These are phyloP conservation scores for Lutjanus argentimaculatus DNA, from an alignment of 2,797 vertebrate species.

Conservation along the genomic window DNA sequence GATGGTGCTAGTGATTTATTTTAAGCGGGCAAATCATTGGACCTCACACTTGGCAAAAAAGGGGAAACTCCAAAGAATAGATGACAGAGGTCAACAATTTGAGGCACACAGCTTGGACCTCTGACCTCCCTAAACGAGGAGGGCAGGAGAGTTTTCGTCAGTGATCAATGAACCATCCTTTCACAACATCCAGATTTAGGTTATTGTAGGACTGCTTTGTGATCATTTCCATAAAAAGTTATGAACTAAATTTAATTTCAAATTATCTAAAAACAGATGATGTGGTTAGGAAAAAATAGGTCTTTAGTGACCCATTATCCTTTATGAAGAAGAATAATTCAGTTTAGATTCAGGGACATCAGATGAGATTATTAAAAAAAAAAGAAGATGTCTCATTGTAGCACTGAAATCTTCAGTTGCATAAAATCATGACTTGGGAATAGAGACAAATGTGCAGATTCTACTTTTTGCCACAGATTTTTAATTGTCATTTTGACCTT, in stretches of 20 bases:
- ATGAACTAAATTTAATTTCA: background rate
- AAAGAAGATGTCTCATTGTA: background rate
- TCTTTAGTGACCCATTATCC: background rate
- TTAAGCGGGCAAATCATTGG: background rate
- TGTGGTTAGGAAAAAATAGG: background rate
- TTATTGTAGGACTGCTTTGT: background rate
- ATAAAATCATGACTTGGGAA: background rate
- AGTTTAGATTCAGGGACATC: background rate
- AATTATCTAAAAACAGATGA: background rate
- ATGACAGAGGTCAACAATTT: background rate
- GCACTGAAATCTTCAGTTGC: background rate
- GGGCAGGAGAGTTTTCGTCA: background rate
- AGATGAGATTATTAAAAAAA: background rate
- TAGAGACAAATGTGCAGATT: background rate
- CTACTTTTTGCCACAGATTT: background rate
- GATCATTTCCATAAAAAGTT: background rate
- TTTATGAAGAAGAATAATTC: background rate
- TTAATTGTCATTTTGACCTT: background rate
- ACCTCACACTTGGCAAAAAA: background rate
- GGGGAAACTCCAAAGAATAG: background rate
- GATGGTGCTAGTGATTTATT: slow-evolving; percentile 62
- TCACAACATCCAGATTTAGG: background rate
- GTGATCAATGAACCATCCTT: background rate
- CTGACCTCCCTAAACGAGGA: slow-evolving; percentile 1
- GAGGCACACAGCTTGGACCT: background rate